Conservation (phyloP, 2,113 vertebrate species). For the Oxyura jamaicensis region DNA sequence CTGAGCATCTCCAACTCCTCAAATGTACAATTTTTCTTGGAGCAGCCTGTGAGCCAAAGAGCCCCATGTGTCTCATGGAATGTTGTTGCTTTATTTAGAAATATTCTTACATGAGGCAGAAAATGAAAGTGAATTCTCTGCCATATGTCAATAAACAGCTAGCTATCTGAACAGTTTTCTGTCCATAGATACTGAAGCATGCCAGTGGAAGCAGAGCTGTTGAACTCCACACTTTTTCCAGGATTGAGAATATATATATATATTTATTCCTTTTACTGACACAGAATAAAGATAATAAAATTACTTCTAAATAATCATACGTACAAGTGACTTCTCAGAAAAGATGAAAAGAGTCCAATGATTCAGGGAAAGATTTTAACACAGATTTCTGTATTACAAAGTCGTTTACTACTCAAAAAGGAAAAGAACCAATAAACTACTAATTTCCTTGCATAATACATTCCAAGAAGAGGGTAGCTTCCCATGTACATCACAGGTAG, state of each 20-base stretch:
- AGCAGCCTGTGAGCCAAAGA: neutral
- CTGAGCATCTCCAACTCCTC: neutral
- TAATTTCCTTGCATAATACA: neutral
- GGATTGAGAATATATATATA: neutral
- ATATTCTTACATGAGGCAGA: neutral
- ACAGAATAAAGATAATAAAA: neutral
- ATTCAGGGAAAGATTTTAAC: neutral
- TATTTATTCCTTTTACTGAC: neutral
- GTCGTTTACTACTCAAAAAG: neutral
- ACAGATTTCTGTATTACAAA: neutral
- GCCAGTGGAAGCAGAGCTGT: neutral
- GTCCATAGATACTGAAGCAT: neutral
- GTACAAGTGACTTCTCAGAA: neutral
- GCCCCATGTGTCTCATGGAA: neutral
- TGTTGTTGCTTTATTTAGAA: neutral
- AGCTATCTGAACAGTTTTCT: neutral
- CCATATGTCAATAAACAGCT: neutral
- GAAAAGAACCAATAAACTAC: neutral
- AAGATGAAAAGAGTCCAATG: neutral
- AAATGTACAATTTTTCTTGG: neutral
- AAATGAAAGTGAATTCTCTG: neutral
- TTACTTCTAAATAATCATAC: neutral
- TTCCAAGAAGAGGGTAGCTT: neutral
- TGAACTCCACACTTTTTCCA: neutral
- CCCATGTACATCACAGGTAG: neutral